These are phyloP conservation scores for Morpho helenor DNA, from an alignment of 2,888 invertebrate genomes.

Conservation along the genomic window DNA sequence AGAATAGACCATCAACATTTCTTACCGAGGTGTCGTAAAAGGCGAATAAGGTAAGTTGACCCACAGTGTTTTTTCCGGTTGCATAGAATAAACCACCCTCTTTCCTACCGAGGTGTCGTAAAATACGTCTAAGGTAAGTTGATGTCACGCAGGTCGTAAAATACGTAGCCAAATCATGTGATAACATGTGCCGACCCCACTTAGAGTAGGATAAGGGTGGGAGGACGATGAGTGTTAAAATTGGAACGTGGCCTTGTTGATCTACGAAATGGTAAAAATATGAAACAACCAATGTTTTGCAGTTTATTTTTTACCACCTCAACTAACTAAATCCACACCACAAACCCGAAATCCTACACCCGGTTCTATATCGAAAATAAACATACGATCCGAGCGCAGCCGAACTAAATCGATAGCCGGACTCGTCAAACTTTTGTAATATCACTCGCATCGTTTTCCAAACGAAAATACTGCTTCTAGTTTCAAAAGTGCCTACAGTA, in stretches of 20 bases:
- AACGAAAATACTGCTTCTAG: slow-evolving; percentile 22
- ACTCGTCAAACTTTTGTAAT: slow-evolving; percentile 72
- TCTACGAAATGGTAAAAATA: slow-evolving; percentile 48
- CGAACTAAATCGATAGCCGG: slow-evolving; percentile 66
- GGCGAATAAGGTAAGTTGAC: too few relatives aligned
- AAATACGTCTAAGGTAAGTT: too few relatives aligned
- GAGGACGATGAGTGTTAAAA: neutral
- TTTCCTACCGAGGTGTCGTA: too few relatives aligned
- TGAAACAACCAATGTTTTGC: slow-evolving; percentile 23
- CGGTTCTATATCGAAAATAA: slow-evolving; percentile 65
- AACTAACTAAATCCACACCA: slow-evolving; percentile 51
- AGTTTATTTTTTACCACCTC: slow-evolving; percentile 24
- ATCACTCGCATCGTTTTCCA: slow-evolving; percentile 29
- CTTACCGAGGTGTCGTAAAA: too few relatives aligned
- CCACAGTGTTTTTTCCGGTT: too few relatives aligned
- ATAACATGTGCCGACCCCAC: too few relatives aligned
- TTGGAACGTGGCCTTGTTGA: slow-evolving; percentile 32
- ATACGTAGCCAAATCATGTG: too few relatives aligned
- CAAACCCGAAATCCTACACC: slow-evolving; percentile 74
- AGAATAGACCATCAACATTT: too few relatives aligned
- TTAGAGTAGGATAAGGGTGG: too few relatives aligned
- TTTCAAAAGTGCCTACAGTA: slow-evolving; percentile 5
- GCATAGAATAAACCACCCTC: too few relatives aligned
- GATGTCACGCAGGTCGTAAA: too few relatives aligned
- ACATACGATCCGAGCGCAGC: slow-evolving; percentile 53